Base-by-base conservation (phyloP, 2,888 invertebrate species). In the Drosophila trichaetosa region DNA sequence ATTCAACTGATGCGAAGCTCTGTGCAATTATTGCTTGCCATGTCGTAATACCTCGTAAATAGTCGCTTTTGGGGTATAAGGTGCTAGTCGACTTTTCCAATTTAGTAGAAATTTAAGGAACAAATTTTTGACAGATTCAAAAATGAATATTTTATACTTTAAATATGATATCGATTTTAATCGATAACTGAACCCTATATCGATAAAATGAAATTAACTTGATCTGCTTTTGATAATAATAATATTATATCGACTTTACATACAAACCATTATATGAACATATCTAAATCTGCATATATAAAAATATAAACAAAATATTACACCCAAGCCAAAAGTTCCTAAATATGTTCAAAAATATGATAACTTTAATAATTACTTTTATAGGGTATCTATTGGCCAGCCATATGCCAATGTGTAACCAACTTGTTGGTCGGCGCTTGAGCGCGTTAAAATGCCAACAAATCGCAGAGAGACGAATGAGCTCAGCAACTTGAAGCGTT, bases 391-490 rank as follows among this genome's bases (percentile, higher is more conserved):
- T 6, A 0, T 0, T 16, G 53, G 60, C 53, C 46, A 1, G 0
- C 2, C 18, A 33, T 2, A 8, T 18, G 27, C 27, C 21, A 27
- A 4, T 18, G n/a, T 5, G 1, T 40, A 31, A 46, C 46, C 48
- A 61, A 64, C 64, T 73, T 67, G 69, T 73, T 74, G 73, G 79
- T 42, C 68, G 57, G 72, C 54, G 53, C 67, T 67, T 71, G 73
- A 73, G 73, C 70, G 76, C 80, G 85, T 82, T 90, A 90, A 89
- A 89, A 87, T 87, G 86, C 89, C 83, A 83, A 82, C 89, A 88
- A 88, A 91, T 90, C 90, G 90, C 85, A 87, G 90, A 81, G 87
- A 89, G 87, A 87, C 82, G 91, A 88, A 86, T 88, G 89, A 90
- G 90, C 80, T 80, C 74, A 79, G 85, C 82, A 85, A 89, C 80